Evolutionary conservation across 2,797 vertebrate genomes (phyloP).

Genomic region (Scolopax rusticola): DNA sequence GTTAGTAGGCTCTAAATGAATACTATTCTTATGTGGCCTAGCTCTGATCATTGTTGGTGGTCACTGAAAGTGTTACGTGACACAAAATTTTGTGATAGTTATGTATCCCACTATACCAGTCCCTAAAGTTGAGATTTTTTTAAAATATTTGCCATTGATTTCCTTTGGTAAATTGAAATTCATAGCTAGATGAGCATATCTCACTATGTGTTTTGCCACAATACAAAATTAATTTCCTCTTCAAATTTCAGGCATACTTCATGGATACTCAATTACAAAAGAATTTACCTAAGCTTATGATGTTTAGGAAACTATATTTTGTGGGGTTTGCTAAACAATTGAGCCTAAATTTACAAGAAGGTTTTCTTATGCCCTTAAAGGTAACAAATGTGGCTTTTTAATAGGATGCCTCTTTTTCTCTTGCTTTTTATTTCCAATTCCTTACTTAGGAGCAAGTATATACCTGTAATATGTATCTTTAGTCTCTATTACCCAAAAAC

Average conservation of each 20-base stretch:
- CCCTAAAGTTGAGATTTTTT: neutral
- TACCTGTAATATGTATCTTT: neutral
- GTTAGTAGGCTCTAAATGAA: neutral
- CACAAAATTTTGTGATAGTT: neutral
- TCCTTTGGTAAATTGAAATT: neutral
- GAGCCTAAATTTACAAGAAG: constrained; percentile 35
- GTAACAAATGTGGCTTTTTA: neutral
- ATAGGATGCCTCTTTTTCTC: neutral
- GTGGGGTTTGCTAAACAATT: neutral
- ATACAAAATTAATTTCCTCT: neutral
- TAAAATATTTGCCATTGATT: neutral
- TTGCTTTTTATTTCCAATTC: neutral
- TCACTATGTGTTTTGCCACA: neutral
- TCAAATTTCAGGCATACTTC: neutral
- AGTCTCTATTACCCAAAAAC: neutral
- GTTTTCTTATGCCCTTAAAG: neutral
- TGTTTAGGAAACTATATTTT: neutral
- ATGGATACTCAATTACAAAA: neutral
- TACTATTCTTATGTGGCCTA: neutral
- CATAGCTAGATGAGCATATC: neutral
- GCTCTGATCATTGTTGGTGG: neutral
- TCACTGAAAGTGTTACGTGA: neutral
- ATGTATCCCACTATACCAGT: neutral
- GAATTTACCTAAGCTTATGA: neutral
- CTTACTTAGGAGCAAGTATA: neutral